phyloP scores from a whole-genome alignment of 2,797 vertebrate species.

The Brachyrhaphis roseni region DNA sequence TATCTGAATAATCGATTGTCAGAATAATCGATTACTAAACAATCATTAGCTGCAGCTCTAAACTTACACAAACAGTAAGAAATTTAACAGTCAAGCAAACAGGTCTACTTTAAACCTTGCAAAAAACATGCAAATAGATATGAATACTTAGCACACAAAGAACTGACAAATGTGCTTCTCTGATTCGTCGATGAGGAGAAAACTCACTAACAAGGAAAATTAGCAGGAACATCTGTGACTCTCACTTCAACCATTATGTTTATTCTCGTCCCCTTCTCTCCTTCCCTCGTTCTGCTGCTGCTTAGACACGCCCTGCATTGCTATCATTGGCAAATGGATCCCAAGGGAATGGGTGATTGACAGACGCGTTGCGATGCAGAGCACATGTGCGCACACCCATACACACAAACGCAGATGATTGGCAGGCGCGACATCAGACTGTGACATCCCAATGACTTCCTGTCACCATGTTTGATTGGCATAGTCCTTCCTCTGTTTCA shows the following conservation, averaged over 20 bases:
- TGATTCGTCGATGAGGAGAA: slow-evolving; percentile 2
- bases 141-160: slow-evolving; percentile 9
- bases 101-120: neutral
- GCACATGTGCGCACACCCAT: slow-evolving; percentile 2
- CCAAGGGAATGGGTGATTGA: slow-evolving; percentile 55
- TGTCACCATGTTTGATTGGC: slow-evolving; percentile 72
- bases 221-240: slow-evolving; percentile 62
- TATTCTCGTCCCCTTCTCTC: slow-evolving; percentile 35
- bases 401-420: slow-evolving; percentile 47
- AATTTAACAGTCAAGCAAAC: neutral
- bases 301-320: slow-evolving; percentile 46
- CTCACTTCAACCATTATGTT: slow-evolving; percentile 45
- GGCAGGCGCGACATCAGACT: slow-evolving; percentile 67
- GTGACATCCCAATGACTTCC: slow-evolving; percentile 77
- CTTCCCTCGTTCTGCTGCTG: slow-evolving; percentile 29
- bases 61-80: neutral
- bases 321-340: slow-evolving; percentile 49
- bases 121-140: neutral
- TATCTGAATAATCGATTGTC: too few species aligned
- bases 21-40: too few species aligned
- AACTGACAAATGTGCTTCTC: slow-evolving; percentile 40
- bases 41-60: neutral
- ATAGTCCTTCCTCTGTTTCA: slow-evolving; percentile 51
- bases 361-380: slow-evolving; percentile 31
- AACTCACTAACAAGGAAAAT: slow-evolving; percentile 41